phyloP scores from a whole-genome alignment of 2,797 vertebrate species.

The Syngnathus rostellatus region DNA sequence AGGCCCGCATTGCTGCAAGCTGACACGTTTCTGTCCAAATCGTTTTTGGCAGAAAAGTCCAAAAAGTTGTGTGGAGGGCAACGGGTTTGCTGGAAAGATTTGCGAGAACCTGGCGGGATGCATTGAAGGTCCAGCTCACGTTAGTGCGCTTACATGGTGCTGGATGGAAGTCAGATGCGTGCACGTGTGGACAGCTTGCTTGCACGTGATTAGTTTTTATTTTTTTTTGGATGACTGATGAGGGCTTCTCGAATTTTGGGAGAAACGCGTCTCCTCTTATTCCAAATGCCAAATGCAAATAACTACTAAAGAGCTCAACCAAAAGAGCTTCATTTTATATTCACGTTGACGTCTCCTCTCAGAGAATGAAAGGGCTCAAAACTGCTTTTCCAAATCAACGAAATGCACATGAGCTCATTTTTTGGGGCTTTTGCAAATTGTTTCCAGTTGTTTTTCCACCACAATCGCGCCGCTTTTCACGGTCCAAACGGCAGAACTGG shows the following conservation, averaged over 20 bases:
- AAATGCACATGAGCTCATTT: conserved; percentile 43
- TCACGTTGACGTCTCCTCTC: too few relatives aligned
- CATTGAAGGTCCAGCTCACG: conserved; percentile 18
- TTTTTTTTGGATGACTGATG: background rate
- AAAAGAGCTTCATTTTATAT: background rate
- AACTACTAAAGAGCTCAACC: background rate
- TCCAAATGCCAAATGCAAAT: background rate
- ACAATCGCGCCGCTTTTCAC: conserved; percentile 59
- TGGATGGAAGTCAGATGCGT: conserved; percentile 25
- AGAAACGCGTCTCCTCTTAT: background rate
- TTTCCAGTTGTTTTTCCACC: conserved; percentile 57
- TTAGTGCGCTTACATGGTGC: conserved; percentile 14
- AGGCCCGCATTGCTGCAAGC: conserved; percentile 36
- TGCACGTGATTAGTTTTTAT: conserved; percentile 20
- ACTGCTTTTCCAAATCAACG: conserved; percentile 25
- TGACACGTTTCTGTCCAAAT: conserved; percentile 24
- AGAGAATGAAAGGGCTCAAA: conserved; percentile 14
- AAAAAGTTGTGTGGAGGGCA: conserved; percentile 5
- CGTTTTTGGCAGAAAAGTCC: conserved; percentile 4
- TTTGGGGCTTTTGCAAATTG: conserved; percentile 30
- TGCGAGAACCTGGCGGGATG: conserved; percentile 8
- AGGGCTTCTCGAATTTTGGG: background rate
- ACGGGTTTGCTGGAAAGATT: conserved; percentile 12
- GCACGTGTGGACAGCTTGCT: conserved; percentile 33
- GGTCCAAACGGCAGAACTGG: conserved; percentile 61